Evolutionary conservation across 2,113 vertebrate species (phyloP).

Genomic region (Bufo bufo): DNA sequence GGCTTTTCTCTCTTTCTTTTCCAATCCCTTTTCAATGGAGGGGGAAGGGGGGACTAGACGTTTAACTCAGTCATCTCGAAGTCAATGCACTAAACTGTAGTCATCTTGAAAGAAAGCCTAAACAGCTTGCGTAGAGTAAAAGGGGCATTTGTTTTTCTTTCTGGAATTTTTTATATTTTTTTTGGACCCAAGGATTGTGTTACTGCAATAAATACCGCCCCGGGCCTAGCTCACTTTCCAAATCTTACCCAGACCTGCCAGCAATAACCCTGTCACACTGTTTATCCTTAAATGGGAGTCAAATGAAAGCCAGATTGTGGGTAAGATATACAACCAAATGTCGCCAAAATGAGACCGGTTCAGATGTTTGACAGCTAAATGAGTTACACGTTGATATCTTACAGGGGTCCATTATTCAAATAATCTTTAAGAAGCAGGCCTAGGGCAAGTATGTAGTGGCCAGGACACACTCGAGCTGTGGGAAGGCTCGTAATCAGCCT

Average conservation of each 20-base stretch:
- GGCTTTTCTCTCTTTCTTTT: neutral
- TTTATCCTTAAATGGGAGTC: conserved; percentile 61
- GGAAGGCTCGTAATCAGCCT: neutral
- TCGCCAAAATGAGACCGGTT: conserved; percentile 63
- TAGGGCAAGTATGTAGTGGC: conserved; percentile 40
- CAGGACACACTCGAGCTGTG: conserved; percentile 36
- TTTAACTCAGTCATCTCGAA: conserved; percentile 13
- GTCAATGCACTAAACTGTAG: neutral
- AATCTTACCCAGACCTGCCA: conserved; percentile 56
- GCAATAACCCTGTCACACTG: conserved; percentile 63
- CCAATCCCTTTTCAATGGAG: neutral
- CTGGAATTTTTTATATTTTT: conserved; percentile 23
- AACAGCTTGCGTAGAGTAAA: conserved; percentile 60
- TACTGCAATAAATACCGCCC: conserved; percentile 59
- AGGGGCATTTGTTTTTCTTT: conserved; percentile 52
- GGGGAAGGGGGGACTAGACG: neutral
- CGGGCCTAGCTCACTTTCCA: conserved; percentile 52
- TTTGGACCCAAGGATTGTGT: conserved; percentile 62
- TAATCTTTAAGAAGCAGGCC: conserved; percentile 49
- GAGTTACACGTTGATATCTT: conserved; percentile 60
- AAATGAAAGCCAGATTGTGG: conserved; percentile 71
- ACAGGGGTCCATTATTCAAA: conserved; percentile 61
- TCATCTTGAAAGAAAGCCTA: conserved; percentile 57
- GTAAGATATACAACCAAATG: conserved; percentile 63
- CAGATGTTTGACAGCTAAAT: conserved; percentile 63